Base-by-base conservation (phyloP, 2,797 vertebrate genomes). In the Malacoraja senta region DNA sequence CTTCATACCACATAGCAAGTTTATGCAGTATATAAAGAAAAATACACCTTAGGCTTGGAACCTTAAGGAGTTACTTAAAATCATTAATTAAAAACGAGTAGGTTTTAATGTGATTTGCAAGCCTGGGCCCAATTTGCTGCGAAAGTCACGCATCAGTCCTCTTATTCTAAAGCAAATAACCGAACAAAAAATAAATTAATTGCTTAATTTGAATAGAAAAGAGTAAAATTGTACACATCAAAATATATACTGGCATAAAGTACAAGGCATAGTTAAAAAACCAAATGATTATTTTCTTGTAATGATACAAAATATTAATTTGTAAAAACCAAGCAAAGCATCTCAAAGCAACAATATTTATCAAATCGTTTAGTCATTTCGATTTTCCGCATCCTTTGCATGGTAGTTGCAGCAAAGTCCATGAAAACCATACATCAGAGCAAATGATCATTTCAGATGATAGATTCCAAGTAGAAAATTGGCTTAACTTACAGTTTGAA, bases 381-480 rank as follows among this genome's bases (percentile, higher is more conserved):
- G 76, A 92, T 94, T 95, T 96, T 95, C 96, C 95, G 95, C 93
- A 94, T 95, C 94, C 94, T 95, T 95, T 96, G 95, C 95, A 68
- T 93, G 94, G 95, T 95, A 95, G 96, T 95, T 94, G 96, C 95
- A 97, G 94, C 95, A 96, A 96, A 94, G 95, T 96, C 96, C 95
- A 97, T 97, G 96, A 98, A 98, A 96, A 97, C 97, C 96, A 97
- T 96, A 96, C 96, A 97, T 95, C 96, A 96, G 97, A 97, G 95
- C 95, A 97, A 97, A 95, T 96, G 96, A 95, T 95, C 97, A 96
- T 97, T 97, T 96, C 96, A 97, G 98, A 97, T 95, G 96, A 96
- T 95, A 96, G 95, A 97, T 97, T 97, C 96, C 97, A 97, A 97
- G 97, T 97, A 98, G 97, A 98, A 98, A 99, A 99, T 98, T 98